Base-by-base conservation (phyloP, 2,797 vertebrate species). In the Emys orbicularis region DNA sequence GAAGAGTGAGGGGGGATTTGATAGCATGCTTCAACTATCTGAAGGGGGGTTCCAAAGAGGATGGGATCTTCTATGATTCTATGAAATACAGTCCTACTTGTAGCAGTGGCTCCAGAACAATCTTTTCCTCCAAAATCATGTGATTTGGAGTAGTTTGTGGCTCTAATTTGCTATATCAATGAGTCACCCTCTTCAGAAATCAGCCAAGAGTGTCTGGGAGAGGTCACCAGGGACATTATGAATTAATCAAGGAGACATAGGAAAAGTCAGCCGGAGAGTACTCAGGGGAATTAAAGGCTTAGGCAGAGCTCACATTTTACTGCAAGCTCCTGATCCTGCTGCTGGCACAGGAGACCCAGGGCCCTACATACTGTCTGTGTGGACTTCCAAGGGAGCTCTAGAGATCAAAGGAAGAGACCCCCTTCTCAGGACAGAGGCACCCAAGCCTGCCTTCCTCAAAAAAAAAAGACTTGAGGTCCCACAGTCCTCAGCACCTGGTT, bases 401-500 rank as follows among this genome's bases (percentile, higher is more conserved):
- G 23, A 89, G 83, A 54, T 84, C 15, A 81, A 5, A 4, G 8
- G 1, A 85, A 4, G 83, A 57, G 81, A 86, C 47, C 34, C 11
- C 31, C 56, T 57, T 3, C 6, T 4, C 0, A 10, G 81, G 29
- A 76, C 41, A 47, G 12, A 34, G 4, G 0, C 23, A 4, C 31
- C 76, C 3, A 0, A 1, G 37, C n/a, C 87, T 47, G 11, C 8
- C 8, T 10, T 5, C 49, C 12, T 83, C 23, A 53, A 80, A 56
- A 37, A 95, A 6, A 56, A 37, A 95, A 6, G 3, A 2, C 2
- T 87, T 52, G 54, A 13, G 0, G 59, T 1, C 21, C 53, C 47
- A 13, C 41, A 72, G 77, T 79, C 3, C 6, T 68, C 61, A 37
- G 61, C 61, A 19, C 18, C 18, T 37, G 61, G 15, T 68, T 68